Evolutionary conservation across 2,797 vertebrate species (phyloP).

Genomic region (Manis pentadactyla): DNA sequence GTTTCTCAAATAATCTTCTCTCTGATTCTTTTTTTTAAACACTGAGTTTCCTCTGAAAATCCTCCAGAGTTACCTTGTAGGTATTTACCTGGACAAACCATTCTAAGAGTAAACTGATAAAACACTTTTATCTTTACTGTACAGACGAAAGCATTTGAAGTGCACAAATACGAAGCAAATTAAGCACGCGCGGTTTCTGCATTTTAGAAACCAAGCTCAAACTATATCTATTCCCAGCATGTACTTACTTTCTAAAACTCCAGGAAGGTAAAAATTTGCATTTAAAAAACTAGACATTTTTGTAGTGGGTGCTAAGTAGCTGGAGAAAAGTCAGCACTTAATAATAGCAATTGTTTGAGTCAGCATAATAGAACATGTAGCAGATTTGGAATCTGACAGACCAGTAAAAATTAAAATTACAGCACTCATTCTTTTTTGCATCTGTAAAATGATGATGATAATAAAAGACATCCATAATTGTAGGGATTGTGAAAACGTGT

Average conservation of each 20-base stretch:
- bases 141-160: background rate
- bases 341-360: background rate
- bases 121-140: background rate
- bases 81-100: background rate
- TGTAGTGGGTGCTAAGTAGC: background rate
- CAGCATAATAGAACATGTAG: background rate
- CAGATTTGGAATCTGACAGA: background rate
- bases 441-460: background rate
- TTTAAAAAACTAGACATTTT: background rate
- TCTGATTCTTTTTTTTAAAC: background rate
- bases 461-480: background rate
- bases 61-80: background rate
- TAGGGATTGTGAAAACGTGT: background rate
- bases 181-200: background rate
- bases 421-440: background rate
- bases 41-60: background rate
- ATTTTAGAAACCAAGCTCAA: background rate
- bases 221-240: background rate
- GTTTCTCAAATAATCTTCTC: background rate
- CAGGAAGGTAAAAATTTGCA: background rate
- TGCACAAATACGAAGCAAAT: background rate
- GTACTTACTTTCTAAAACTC: background rate
- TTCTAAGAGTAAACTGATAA: background rate
- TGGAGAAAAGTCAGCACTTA: background rate
- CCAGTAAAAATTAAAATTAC: background rate